Evolutionary conservation across 2,888 invertebrate species (phyloP), one percentile per base, ranked within the genome.

Genomic region (Drosophila conformis): DNA sequence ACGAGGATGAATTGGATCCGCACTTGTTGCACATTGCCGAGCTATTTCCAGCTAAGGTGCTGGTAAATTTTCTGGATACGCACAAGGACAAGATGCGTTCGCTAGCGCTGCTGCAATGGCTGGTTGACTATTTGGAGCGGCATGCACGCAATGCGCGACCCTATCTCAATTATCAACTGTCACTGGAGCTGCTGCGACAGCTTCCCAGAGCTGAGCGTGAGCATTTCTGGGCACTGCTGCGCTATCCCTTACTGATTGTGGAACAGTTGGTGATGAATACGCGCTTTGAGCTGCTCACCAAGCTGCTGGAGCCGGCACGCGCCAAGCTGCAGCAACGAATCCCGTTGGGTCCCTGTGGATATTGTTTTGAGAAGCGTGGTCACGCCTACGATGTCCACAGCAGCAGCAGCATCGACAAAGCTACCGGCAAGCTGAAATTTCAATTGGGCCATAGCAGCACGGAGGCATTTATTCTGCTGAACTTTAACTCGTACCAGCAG

Each of bases 211-310:
- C 93, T 52, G 94, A 96, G 89, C 94, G 95, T 62, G 92, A 94
- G 25, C 93, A 95, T 42, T 95, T 96, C 71, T 95, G 96, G 91
- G 94, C 95, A 77, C 91, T 97, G 29, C 94, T 96, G 27, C 94
- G 95, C 54, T 94, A 94, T 76, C 98, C 98, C 0, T 91, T 97
- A 48, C 93, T 96, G 5, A 96, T 98, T 88, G 94, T 98, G 11
- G 98, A 98, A 90, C 97, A 97, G 91, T 94, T 97, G 61, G 92
- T 98, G 15, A 98, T 98, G 97, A 98, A 98, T 90, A 96, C 95
- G 0, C 96, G 96, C 90, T 94, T 97, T 59, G 96, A 97, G 80
- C 93, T 94, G 59, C 93, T 97, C 10, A 94, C 94, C 0, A 94
- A 94, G 46, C 95, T 96, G 5, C 90, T 97, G 33, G 94, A 94